These are phyloP conservation scores for Flabesymbios commensalis DNA, from an alignment of 2,888 invertebrate species.

Conservation along the genomic window DNA sequence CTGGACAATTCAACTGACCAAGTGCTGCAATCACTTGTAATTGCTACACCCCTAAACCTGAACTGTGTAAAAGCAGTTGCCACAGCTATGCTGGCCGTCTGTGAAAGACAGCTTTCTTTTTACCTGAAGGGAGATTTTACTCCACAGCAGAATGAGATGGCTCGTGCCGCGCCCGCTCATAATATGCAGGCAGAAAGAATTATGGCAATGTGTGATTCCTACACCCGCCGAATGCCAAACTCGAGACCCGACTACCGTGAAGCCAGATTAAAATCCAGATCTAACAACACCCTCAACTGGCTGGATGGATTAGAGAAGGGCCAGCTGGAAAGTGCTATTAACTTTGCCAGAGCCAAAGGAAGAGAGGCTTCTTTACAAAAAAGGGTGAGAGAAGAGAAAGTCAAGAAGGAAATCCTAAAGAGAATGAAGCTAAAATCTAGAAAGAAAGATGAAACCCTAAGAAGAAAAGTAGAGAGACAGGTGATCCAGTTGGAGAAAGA, in stretches of 20 bases:
- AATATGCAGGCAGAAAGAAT: constrained; percentile 7
- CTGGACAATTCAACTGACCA: not conserved
- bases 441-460: not conserved
- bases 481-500: too few relatives aligned
- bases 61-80: not conserved
- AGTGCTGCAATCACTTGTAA: not conserved
- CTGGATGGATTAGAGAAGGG: not conserved
- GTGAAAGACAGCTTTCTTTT: not conserved
- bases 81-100: not conserved
- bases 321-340: not conserved
- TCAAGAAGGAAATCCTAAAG: not conserved
- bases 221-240: not conserved
- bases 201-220: not conserved
- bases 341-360: too few relatives aligned
- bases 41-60: not conserved
- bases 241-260: not conserved
- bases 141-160: not conserved
- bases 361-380: too few relatives aligned
- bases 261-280: constrained; percentile 4
- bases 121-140: constrained; percentile 4
- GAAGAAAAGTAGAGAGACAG: not conserved
- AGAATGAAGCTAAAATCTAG: not conserved
- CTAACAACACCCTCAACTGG: constrained; percentile 6
- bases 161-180: not conserved
- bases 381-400: too few relatives aligned